phyloP scores from a whole-genome alignment of 2,888 invertebrate species.

The Cepaea hortensis region DNA sequence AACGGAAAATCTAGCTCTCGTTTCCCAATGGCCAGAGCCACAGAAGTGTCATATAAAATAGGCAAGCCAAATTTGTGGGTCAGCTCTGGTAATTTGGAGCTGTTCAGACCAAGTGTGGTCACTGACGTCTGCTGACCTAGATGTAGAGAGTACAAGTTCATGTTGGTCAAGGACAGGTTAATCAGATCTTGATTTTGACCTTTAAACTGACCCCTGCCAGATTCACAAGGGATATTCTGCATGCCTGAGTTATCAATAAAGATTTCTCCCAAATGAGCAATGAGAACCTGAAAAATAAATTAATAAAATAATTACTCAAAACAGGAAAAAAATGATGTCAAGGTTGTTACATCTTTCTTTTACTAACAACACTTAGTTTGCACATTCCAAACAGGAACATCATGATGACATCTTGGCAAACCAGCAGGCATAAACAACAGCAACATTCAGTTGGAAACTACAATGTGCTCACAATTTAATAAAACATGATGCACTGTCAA shows the following conservation, averaged over 20 bases:
- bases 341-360: not conserved
- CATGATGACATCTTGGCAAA: no score
- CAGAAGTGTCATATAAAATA: slow-evolving; percentile 90
- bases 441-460: no score
- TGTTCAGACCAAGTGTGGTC: slow-evolving; percentile 39
- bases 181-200: slow-evolving; percentile 49
- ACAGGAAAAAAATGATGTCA: not conserved
- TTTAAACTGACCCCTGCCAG: slow-evolving; percentile 31
- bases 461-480: no score
- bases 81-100: slow-evolving; percentile 48
- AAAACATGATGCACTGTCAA: no score
- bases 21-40: slow-evolving; percentile 83
- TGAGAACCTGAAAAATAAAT: slow-evolving; percentile 81
- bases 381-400: no score
- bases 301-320: not conserved
- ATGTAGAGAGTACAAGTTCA: slow-evolving; percentile 89
- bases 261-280: slow-evolving; percentile 94
- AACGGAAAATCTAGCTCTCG: slow-evolving; percentile 57
- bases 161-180: slow-evolving; percentile 86
- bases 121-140: slow-evolving; percentile 75
- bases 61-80: slow-evolving; percentile 81
- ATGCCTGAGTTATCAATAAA: slow-evolving; percentile 75
- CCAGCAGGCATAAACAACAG: no score
- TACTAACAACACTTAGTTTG: not conserved
- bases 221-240: slow-evolving; percentile 30